Evolutionary conservation across 2,888 invertebrate genomes (phyloP).

Genomic region (Agrotis segetum): DNA sequence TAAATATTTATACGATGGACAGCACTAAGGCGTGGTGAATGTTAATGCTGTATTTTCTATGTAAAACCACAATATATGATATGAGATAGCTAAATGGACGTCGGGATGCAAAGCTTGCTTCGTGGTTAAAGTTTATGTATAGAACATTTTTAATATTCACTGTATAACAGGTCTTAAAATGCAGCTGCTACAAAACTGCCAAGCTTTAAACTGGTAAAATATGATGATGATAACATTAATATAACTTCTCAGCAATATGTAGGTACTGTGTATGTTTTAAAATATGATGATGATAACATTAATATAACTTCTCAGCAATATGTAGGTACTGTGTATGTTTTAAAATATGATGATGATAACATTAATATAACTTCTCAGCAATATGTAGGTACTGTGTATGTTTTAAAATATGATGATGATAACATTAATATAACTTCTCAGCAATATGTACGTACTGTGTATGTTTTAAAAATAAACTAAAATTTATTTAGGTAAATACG

Average conservation of each 20-base stretch:
- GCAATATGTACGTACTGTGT: background rate
- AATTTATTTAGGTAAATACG: too few relatives aligned
- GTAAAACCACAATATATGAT: slow-evolving; percentile 54
- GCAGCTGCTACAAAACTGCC: too few relatives aligned
- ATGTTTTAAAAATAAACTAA: too few relatives aligned
- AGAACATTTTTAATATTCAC: slow-evolving; percentile 19
- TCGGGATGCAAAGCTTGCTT: slow-evolving; percentile 23
- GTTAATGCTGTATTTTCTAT: slow-evolving; percentile 39
- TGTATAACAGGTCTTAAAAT: background rate
- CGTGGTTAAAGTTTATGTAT: slow-evolving; percentile 47
- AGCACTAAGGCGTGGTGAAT: slow-evolving; percentile 45
- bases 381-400: background rate
- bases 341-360: background rate
- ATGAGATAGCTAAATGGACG: background rate
- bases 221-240: background rate
- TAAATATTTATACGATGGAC: slow-evolving; percentile 29
- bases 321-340: background rate
- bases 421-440: background rate
- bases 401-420: background rate
- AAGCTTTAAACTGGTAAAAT: background rate
- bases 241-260: background rate
- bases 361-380: background rate
- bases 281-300: background rate
- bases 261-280: background rate
- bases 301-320: background rate